These are phyloP conservation scores for Anolis sagrei DNA, from an alignment of 2,113 vertebrate genomes.

Conservation along the genomic window DNA sequence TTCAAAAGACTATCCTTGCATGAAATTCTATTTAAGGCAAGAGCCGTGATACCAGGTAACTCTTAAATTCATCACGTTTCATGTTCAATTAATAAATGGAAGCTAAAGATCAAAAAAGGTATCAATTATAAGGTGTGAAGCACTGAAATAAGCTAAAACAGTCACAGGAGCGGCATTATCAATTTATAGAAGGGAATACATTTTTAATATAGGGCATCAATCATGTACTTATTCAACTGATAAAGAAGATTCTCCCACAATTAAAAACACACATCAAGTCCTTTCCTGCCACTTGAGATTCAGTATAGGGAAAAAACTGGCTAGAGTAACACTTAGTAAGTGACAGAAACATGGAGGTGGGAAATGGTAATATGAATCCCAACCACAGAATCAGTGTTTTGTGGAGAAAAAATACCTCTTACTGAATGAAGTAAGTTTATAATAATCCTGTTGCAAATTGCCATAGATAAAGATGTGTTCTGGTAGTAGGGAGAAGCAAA, in stretches of 20 bases:
- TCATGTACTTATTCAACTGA: background rate
- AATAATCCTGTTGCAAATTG: background rate
- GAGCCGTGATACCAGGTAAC: slow-evolving; percentile 65
- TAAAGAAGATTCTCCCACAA: background rate
- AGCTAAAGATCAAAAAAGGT: background rate
- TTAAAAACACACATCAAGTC: background rate
- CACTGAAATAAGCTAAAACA: background rate
- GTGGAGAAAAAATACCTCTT: no score
- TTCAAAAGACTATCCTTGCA: slow-evolving; percentile 73
- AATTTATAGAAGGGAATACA: background rate
- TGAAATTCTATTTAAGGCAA: slow-evolving; percentile 73
- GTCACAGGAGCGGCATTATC: background rate
- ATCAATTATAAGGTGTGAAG: background rate
- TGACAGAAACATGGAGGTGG: background rate
- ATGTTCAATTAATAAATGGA: slow-evolving; percentile 56
- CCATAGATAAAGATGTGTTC: background rate
- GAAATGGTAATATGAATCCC: no score
- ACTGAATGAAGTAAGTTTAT: background rate
- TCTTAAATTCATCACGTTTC: slow-evolving; percentile 66
- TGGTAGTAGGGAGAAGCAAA: background rate
- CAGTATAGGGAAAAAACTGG: background rate
- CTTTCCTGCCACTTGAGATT: background rate
- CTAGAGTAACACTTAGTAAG: background rate
- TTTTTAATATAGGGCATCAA: background rate
- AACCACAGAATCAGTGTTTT: background rate